phyloP scores from a whole-genome alignment of 1,140 invertebrate genomes.

The Delia radicum region DNA sequence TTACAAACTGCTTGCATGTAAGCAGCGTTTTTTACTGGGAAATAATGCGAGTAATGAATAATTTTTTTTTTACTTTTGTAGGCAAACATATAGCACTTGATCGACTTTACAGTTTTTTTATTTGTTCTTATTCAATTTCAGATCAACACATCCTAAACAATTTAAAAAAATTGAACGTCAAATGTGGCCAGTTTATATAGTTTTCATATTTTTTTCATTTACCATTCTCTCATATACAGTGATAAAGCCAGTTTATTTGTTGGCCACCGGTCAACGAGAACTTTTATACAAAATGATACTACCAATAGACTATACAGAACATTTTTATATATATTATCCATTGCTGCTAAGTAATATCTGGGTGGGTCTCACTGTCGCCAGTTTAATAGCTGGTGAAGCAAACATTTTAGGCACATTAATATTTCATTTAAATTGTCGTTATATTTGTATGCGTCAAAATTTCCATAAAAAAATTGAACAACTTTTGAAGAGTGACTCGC shows the following conservation, averaged over 20 bases:
- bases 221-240: slow-evolving; percentile 35
- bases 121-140: not conserved
- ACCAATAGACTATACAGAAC: slow-evolving; percentile 31
- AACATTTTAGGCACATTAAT: slow-evolving; percentile 41
- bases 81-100: too few relatives aligned
- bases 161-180: slow-evolving; percentile 28
- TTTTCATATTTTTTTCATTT: slow-evolving; percentile 34
- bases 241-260: slow-evolving; percentile 31
- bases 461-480: slow-evolving; percentile 25
- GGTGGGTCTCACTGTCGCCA: slow-evolving; percentile 38
- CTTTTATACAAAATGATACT: slow-evolving; percentile 42
- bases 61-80: too few relatives aligned
- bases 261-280: slow-evolving; percentile 29
- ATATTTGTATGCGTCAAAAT: slow-evolving; percentile 34
- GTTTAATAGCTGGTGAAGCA: slow-evolving; percentile 39
- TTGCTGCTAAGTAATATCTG: slow-evolving; percentile 40
- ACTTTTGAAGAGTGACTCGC: slow-evolving; percentile 25
- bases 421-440: slow-evolving; percentile 40
- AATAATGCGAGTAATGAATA: too few relatives aligned
- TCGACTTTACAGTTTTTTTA: not conserved
- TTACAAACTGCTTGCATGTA: too few relatives aligned
- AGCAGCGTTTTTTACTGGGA: too few relatives aligned
- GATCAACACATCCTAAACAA: slow-evolving; percentile 24
- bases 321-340: slow-evolving; percentile 38
- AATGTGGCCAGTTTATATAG: slow-evolving; percentile 33